Conservation (phyloP, 2,113 vertebrate species). For the Centropristis striata region DNA sequence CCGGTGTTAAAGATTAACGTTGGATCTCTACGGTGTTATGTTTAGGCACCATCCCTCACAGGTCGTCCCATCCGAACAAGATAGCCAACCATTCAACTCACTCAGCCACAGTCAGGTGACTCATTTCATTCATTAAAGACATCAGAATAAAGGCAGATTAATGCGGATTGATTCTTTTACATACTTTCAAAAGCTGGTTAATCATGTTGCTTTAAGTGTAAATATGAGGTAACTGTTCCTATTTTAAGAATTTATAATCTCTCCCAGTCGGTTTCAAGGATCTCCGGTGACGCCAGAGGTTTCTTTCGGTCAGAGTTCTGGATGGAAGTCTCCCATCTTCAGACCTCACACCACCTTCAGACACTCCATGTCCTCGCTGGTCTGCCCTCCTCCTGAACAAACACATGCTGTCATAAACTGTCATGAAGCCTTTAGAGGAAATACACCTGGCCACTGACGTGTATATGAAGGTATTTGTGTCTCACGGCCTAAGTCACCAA, state of each 20-base stretch:
- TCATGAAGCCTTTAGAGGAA: slow-evolving; percentile 5
- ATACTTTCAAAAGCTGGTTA: not conserved
- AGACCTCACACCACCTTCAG: slow-evolving; percentile 65
- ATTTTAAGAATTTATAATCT: not conserved
- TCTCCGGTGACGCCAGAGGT: slow-evolving; percentile 47
- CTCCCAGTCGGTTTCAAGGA: slow-evolving; percentile 57
- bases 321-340: slow-evolving; percentile 78
- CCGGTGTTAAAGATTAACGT: slow-evolving; percentile 2
- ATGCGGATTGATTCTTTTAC: not conserved
- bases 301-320: slow-evolving; percentile 41
- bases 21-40: slow-evolving; percentile 13
- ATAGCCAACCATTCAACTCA: slow-evolving; percentile 55
- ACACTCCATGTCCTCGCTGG: slow-evolving; percentile 70
- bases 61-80: slow-evolving; percentile 73
- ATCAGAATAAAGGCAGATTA: not conserved
- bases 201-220: not conserved
- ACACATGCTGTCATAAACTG: slow-evolving; percentile 12
- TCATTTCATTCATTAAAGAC: not conserved
- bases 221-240: not conserved
- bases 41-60: slow-evolving; percentile 83
- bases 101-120: slow-evolving; percentile 85
- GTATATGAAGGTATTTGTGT: not conserved
- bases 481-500: not conserved
- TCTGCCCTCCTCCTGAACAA: slow-evolving; percentile 39
- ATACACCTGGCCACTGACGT: not conserved